Evolutionary conservation across 2,888 invertebrate genomes (phyloP), one percentile per base, ranked within the genome.

Genomic region (Eucriotettix oculatus): DNA sequence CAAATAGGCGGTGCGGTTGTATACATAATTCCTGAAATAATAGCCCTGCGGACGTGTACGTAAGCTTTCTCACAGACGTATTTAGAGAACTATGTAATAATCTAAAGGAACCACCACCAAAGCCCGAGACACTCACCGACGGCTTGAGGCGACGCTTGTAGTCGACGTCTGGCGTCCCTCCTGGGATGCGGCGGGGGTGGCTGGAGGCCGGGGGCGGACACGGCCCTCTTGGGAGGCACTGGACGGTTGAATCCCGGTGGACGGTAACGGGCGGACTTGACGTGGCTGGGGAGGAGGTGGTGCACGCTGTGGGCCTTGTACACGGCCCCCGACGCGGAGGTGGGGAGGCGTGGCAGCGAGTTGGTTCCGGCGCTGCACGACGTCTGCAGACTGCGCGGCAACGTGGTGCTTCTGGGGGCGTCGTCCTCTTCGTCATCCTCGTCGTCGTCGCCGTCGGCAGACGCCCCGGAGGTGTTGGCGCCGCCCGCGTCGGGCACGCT

Each of bases 241-340:
- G 73, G 71, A 54, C 86, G 80, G 44, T 82, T 80, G 74, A 86
- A 87, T 1, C 88, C 90, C 0, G 91, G 90, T 1, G 92, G 90
- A 9, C 92, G 78, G 72, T 92, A 92, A 52, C 92, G 78, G 53
- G 91, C 91, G 58, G 90, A 91, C 71, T 91, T 91, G 55, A 89
- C 90, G 64, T 85, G 80, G 29, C 29, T 29, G 29, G 54, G 17
- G 54, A 17, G 69, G 68, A 81, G 80, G 66, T 80, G 80, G 64
- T 79, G 77, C 64, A 81, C 79, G 67, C 79, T 82, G 67, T 84
- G 81, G 1, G 83, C 81, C 69, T 85, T 84, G 67, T 79, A 65
- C 5, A 69, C 54, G 11, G 17, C 10, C 68, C n/a, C 56, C 43
- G 52, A 72, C 67, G 12, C 61, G 63, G 52, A 56, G 67, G 71